These are phyloP conservation scores for Gymnoscopelus microlampas DNA, from an alignment of 2,797 vertebrate genomes.

Conservation along the genomic window DNA sequence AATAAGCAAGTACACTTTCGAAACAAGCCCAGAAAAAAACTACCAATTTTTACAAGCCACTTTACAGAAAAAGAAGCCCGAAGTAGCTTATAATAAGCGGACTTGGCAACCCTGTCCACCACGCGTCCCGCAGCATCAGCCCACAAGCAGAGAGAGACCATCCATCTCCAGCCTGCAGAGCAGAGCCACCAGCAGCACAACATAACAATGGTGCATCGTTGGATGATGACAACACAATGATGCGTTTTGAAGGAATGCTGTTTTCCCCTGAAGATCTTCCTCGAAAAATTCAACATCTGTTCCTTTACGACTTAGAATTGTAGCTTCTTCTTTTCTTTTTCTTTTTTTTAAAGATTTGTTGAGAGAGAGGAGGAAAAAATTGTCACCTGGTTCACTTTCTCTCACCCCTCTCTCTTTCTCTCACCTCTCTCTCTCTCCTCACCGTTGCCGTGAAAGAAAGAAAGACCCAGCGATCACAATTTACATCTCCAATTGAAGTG, in stretches of 20 bases:
- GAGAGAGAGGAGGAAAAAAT: too few relatives aligned
- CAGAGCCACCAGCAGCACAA: constrained; percentile 8
- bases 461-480: constrained; percentile 8
- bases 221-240: constrained; percentile 52
- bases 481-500: constrained; percentile 54
- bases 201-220: constrained; percentile 64
- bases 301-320: constrained; percentile 1
- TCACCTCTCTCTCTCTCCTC: constrained; percentile 21
- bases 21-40: too few relatives aligned
- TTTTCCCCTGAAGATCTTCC: constrained; percentile 24
- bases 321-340: too few relatives aligned
- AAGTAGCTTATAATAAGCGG: too few relatives aligned
- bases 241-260: constrained; percentile 57
- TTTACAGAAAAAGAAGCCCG: too few relatives aligned
- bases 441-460: constrained; percentile 34
- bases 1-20: too few relatives aligned
- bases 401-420: constrained; percentile 10
- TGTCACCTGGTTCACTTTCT: too few relatives aligned
- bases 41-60: too few relatives aligned
- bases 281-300: constrained; percentile 16
- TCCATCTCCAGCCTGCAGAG: constrained; percentile 48
- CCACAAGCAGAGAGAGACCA: not conserved
- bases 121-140: constrained; percentile 8
- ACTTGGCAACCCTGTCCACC: not conserved
- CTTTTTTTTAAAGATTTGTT: too few relatives aligned